Conservation (phyloP, 2,113 vertebrate species). For the Eidolon helvum region DNA sequence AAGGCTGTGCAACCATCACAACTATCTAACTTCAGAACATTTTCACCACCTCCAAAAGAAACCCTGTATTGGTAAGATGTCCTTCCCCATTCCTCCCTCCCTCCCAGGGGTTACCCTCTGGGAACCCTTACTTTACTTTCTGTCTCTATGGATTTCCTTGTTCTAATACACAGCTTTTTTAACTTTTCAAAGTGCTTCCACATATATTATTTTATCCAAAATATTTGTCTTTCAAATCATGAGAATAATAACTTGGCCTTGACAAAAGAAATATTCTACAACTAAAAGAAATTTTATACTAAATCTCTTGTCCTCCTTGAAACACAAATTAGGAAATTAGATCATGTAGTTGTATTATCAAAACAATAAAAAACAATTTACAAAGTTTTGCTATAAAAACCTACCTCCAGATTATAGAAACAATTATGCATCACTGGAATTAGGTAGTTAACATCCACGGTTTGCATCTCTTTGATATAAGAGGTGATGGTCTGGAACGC, state of each 20-base stretch:
- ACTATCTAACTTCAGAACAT: not conserved
- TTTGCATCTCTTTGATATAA: conserved; percentile 88
- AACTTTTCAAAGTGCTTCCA: not conserved
- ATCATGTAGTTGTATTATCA: not conserved
- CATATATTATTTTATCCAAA: not conserved
- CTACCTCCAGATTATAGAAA: conserved; percentile 95
- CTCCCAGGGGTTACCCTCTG: not conserved
- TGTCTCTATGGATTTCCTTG: not conserved
- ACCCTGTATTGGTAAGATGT: not conserved
- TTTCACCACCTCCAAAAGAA: not conserved
- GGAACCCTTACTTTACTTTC: not conserved
- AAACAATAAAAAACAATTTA: not conserved
- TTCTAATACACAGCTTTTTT: not conserved
- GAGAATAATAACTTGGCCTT: not conserved
- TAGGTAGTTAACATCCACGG: conserved; percentile 90
- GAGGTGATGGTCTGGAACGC: conserved; percentile 90
- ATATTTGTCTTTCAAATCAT: not conserved
- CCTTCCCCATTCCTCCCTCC: too few species aligned
- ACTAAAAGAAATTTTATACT: not conserved
- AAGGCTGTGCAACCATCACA: not conserved
- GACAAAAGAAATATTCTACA: not conserved
- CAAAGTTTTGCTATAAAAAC: not conserved
- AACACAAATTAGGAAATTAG: not conserved
- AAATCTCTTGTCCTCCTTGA: not conserved
- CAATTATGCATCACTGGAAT: conserved; percentile 92